Evolutionary conservation across 2,888 invertebrate genomes (phyloP), one percentile per base, ranked within the genome.

Genomic region (Amiota mariae): DNA sequence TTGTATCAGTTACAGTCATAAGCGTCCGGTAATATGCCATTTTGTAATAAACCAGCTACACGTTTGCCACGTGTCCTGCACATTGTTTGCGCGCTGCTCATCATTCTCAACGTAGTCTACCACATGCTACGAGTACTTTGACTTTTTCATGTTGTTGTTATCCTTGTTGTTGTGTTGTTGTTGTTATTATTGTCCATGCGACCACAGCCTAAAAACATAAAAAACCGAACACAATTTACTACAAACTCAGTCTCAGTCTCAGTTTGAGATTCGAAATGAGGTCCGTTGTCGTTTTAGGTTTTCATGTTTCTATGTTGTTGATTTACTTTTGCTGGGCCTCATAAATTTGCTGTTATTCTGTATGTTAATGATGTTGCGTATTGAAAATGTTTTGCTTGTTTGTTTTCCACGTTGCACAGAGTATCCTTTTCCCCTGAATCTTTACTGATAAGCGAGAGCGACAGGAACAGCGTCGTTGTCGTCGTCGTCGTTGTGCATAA

Each of bases 1-100:
- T 80, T 75, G 81, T 86, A 85, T 84, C 80, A 80, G 86, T 85
- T 81, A 80, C 77, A 74, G 77, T 78, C 85, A 84, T 76, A 78
- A 79, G 75, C 76, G 76, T 85, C 82, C 82, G 79, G 79, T 84
- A 78, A 81, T 84, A 80, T 79, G 84, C 80, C 81, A 80, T 74
- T 72, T 64, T 74, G 67, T 77, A 81, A 82, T 75, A 74, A 74
- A 73, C 73, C 64, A 63, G 71, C 64, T 75, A 71, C 76, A 73
- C 75, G 76, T 68, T 75, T 71, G 61, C 74, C 75, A 73, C 75
- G 74, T 75, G 73, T 71, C 73, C 72, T 64, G 8, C 64, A 48
- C 48, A 46, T 48, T 66, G 64, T 48, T 47, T 15, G 18, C 66
- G 54, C 54, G 54, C 4, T n/a, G 54, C 4, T n/a, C 54, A 51